Base-by-base conservation (phyloP, 2,888 invertebrate species). In the Micoletzkya japonica region DNA sequence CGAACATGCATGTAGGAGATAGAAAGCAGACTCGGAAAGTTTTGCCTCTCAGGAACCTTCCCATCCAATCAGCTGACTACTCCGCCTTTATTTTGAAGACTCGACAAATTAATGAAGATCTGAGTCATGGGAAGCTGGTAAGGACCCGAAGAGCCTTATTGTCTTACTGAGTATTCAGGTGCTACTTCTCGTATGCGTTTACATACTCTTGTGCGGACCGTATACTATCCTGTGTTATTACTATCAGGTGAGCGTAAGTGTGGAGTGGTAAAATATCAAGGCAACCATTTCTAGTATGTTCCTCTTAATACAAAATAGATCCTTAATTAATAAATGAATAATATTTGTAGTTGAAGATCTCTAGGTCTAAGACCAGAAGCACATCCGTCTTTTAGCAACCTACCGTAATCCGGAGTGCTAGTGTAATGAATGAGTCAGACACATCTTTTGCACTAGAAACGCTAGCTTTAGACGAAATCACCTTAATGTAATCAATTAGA, bases 181-280 rank as follows among this genome's bases (percentile, higher is more conserved):
- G 60, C 73, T 79, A 34, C 61, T 76, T 10, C 73, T 79, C 28
- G 63, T 77, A 30, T 72, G 74, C 28, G 72, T 76, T 14, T 79
- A 75, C 49, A 52, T 82, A 4, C 49, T 82, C 20, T 68, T 83
- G 26, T 79, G 82, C 60, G 82, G 83, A 10, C 83, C 83, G 2
- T 83, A 82, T 61, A 80, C 81, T 36, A 72, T 76, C n/a, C 71
- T 83, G 24, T 77, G 75, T 32, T 81, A 81, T 60, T 75, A 54
- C 37, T 66, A 66, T 54, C 64, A 66, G 36, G 64, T 64, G 4
- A 10, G 24, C 24, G n/a, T n/a, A n/a, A n/a, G n/a, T n/a, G n/a
- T n/a, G n/a, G n/a, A n/a, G n/a, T n/a, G n/a, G n/a, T n/a, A n/a
- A n/a, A n/a, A n/a, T n/a, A n/a, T n/a, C n/a, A n/a, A n/a, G n/a